These are phyloP conservation scores for Gasterosteus aculeatus DNA, from an alignment of 2,113 vertebrate species.

Conservation along the genomic window DNA sequence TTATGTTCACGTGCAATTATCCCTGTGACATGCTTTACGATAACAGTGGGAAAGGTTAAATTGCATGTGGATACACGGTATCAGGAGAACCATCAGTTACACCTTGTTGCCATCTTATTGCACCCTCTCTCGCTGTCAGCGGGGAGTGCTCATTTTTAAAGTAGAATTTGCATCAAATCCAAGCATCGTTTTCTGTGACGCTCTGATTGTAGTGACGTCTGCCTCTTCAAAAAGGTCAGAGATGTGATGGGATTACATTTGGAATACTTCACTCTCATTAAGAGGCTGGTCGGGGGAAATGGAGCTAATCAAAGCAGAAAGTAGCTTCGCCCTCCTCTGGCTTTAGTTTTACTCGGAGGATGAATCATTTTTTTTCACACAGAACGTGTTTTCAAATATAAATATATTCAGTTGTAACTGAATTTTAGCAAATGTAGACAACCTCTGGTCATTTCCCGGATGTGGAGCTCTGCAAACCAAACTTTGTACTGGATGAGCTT, in stretches of 20 bases:
- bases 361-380: not conserved
- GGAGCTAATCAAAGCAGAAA: constrained; percentile 36
- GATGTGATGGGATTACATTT: constrained; percentile 88
- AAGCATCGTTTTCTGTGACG: constrained; percentile 77
- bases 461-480: not conserved
- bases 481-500: not conserved
- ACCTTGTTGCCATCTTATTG: constrained; percentile 86
- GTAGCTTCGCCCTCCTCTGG: not conserved
- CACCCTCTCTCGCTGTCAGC: constrained; percentile 84
- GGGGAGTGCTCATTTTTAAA: constrained; percentile 82
- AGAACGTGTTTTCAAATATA: not conserved
- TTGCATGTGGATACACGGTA: constrained; percentile 78
- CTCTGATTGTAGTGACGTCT: constrained; percentile 88
- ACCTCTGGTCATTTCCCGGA: not conserved
- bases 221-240: constrained; percentile 85
- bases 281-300: constrained; percentile 64
- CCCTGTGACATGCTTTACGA: constrained; percentile 56
- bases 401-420: not conserved
- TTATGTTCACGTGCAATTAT: constrained; percentile 60
- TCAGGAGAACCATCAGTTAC: constrained; percentile 85
- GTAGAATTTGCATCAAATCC: constrained; percentile 86
- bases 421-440: not conserved
- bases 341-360: constrained; percentile 1
- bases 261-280: constrained; percentile 84
- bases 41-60: constrained; percentile 68